Evolutionary conservation across 2,113 vertebrate species (phyloP).

Genomic region (Equus przewalskii): DNA sequence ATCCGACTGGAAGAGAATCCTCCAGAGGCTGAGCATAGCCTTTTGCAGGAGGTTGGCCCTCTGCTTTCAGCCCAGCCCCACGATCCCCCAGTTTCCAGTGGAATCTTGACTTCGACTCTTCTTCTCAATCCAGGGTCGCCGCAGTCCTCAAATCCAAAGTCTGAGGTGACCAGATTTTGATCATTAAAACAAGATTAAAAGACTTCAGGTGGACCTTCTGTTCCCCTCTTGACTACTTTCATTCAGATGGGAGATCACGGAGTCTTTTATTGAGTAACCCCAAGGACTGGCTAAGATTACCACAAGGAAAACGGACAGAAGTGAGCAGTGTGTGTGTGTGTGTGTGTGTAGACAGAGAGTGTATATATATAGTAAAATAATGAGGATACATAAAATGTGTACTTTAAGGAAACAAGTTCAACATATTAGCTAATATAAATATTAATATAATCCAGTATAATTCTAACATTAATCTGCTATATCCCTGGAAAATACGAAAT

Average conservation of each 20-base stretch:
- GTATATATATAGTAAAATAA: neutral
- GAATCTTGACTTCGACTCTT: neutral
- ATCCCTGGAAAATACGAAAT: neutral
- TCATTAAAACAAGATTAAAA: slow-evolving; percentile 48
- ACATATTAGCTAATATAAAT: neutral
- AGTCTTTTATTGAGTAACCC: neutral
- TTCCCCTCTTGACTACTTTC: neutral
- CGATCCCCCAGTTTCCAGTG: neutral
- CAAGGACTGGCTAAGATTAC: neutral
- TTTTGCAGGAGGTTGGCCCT: neutral
- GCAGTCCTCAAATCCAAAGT: neutral
- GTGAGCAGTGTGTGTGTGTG: neutral
- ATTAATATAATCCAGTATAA: neutral
- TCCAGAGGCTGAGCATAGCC: neutral
- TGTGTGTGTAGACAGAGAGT: too few relatives aligned
- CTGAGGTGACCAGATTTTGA: neutral
- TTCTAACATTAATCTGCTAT: neutral
- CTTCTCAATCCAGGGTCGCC: neutral
- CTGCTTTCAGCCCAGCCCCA: neutral
- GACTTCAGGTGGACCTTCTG: neutral
- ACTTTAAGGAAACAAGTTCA: neutral
- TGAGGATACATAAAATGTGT: neutral
- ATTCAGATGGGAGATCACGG: neutral
- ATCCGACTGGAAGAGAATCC: neutral
- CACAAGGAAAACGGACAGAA: neutral